Evolutionary conservation across 1,140 invertebrate species (phyloP).

Genomic region (Drosophila lacteicornis): DNA sequence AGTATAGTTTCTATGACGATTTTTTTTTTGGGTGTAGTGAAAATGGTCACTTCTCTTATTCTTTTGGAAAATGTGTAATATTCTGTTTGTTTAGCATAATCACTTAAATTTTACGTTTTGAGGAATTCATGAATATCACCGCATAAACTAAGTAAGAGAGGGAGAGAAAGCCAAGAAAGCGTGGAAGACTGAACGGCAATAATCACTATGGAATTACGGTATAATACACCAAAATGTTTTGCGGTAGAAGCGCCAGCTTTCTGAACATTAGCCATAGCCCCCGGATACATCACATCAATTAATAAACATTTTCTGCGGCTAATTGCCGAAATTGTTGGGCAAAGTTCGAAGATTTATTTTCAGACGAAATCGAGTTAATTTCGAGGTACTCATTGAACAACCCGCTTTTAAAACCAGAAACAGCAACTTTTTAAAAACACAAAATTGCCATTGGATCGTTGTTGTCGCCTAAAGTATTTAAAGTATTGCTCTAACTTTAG

Average conservation of each 20-base stretch:
- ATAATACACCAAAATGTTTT: constrained; percentile 33
- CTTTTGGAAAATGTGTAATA: background rate
- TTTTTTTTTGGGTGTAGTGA: too few species aligned
- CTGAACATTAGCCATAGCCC: constrained; percentile 36
- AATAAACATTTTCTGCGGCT: constrained; percentile 47
- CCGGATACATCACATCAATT: constrained; percentile 42
- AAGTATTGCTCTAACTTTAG: background rate
- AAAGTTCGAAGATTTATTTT: constrained; percentile 13
- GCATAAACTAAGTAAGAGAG: constrained; percentile 1
- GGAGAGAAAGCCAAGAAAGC: constrained; percentile 59
- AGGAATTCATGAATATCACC: background rate
- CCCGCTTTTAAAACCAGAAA: constrained; percentile 20
- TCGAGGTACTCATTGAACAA: constrained; percentile 24
- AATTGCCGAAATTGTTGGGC: constrained; percentile 41
- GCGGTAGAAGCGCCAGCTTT: constrained; percentile 41
- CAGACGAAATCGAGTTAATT: constrained; percentile 7
- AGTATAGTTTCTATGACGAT: too few species aligned
- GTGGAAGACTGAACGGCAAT: constrained; percentile 61
- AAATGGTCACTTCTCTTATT: background rate
- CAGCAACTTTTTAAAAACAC: constrained; percentile 1
- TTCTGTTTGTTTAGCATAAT: background rate
- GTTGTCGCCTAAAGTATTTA: background rate
- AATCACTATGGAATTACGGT: constrained; percentile 63
- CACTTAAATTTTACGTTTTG: too few species aligned
- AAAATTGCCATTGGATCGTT: background rate